These are phyloP conservation scores for Cyprinodon brontotheroides DNA, from an alignment of 2,113 vertebrate species.

Conservation along the genomic window DNA sequence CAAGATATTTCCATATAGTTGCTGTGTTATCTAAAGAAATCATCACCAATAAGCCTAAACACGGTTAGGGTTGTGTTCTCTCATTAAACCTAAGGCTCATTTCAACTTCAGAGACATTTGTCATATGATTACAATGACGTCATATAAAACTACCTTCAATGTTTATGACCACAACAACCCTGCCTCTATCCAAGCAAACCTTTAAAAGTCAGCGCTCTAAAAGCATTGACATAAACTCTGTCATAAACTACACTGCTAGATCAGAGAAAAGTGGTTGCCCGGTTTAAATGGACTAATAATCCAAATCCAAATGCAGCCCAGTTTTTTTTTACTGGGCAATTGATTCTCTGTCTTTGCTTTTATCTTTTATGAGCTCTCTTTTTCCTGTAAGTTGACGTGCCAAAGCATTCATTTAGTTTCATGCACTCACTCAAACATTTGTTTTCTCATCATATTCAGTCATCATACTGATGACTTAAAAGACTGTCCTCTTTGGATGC, in stretches of 20 bases:
- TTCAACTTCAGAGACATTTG: background rate
- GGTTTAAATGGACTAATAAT: slow-evolving; percentile 50
- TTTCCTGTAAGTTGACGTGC: slow-evolving; percentile 46
- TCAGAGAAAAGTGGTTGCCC: slow-evolving; percentile 35
- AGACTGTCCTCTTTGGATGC: background rate
- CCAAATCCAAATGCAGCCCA: slow-evolving; percentile 43
- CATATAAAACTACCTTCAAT: background rate
- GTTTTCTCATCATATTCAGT: background rate
- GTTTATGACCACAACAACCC: background rate
- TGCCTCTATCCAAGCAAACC: background rate
- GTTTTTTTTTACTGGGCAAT: slow-evolving; percentile 47
- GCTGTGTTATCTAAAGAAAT: no score
- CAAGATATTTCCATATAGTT: no score
- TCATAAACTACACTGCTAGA: slow-evolving; percentile 53
- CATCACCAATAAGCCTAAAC: background rate
- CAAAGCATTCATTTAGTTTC: slow-evolving; percentile 38
- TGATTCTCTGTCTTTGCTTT: slow-evolving; percentile 53
- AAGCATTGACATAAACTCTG: slow-evolving; percentile 5
- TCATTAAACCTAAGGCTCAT: background rate
- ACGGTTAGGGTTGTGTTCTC: background rate
- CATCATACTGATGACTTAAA: background rate
- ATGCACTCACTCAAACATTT: slow-evolving; percentile 42
- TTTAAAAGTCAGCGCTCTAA: slow-evolving; percentile 47
- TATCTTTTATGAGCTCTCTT: slow-evolving; percentile 49
- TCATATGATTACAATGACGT: background rate